Evolutionary conservation across 2,797 vertebrate species (phyloP), one percentile per base, ranked within the genome.

Genomic region (Petrocephalus schoutedeni): DNA sequence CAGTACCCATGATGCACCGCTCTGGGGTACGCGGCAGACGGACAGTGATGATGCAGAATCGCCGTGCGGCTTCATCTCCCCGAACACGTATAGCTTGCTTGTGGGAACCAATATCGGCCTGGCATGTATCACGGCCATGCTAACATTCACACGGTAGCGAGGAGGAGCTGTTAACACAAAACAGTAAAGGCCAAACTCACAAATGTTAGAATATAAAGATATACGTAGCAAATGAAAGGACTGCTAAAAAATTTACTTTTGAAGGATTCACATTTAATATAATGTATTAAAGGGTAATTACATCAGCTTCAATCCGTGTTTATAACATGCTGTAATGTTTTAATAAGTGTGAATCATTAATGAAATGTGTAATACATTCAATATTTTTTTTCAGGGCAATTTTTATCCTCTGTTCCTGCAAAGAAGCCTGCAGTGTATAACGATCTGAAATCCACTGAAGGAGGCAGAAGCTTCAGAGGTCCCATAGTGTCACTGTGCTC

Each of bases 71-170:
- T 21, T 8, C 36, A 82, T 82, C 67, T 82, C 36, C 77, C 19
- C 1, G 6, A 1, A n/a, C 2, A 67, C 90, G 86, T 90, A 90
- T 90, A 88, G 80, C 92, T 93, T 88, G 0, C 0, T 14, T 64
- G 88, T 89, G 91, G 89, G 90, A 93, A 23, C 51, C 86, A 93
- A 89, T 91, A 89, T 90, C 89, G 3, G 61, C 67, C 45, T 89
- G 90, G 83, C 89, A 84, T 91, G 93, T 92, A 93, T 91, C 14
- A 28, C 0, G 51, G 86, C 36, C 4, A 83, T 90, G 92, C 88
- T 88, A 93, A 91, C 88, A 89, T 83, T 91, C 90, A 91, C 87
- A 23, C 53, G 32, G 14, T 0, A 2, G 87, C 89, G 32, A 87
- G 23, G 88, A 58, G 86, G 88, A 88, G n/a, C 58, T 53, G 7